Conservation (phyloP, 2,113 vertebrate genomes). For the Psittacula cyanocephala region DNA sequence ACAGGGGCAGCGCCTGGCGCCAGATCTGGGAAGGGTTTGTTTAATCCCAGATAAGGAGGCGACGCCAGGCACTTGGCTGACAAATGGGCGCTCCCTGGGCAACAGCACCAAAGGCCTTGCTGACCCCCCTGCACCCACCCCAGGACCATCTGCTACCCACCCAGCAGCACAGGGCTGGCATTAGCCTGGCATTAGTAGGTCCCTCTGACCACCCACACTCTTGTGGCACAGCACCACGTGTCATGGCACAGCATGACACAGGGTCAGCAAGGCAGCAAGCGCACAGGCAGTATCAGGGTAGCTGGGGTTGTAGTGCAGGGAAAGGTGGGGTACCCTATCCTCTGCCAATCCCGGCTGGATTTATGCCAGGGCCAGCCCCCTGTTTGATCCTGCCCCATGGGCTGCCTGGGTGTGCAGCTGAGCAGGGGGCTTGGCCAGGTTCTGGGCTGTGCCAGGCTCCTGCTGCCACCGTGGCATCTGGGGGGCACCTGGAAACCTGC, state of each 20-base stretch:
- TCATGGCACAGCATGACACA: not conserved
- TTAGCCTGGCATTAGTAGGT: not conserved
- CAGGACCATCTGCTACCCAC: not conserved
- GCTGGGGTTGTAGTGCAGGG: not conserved
- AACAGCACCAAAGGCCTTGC: not conserved
- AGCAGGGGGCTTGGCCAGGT: not conserved
- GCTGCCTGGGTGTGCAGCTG: rapidly evolving
- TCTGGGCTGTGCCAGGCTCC: not conserved
- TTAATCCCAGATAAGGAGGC: conserved; percentile 39
- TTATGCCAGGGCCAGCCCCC: not conserved
- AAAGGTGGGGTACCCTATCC: not conserved
- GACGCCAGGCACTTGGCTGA: conserved; percentile 3
- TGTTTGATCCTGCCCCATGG: not conserved
- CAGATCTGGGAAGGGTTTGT: not conserved
- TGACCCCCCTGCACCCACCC: not conserved
- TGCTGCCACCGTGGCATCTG: conserved; percentile 10
- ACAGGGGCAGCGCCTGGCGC: not conserved
- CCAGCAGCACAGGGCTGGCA: rapidly evolving
- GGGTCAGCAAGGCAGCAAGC: not conserved
- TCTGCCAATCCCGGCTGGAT: not conserved
- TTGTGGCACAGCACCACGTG: not conserved
- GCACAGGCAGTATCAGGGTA: not conserved
- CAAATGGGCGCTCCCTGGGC: not conserved
- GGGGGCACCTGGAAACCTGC: not conserved
- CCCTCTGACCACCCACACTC: not conserved